phyloP scores from a whole-genome alignment of 2,888 invertebrate species.

The Zaprionus lineosus region DNA sequence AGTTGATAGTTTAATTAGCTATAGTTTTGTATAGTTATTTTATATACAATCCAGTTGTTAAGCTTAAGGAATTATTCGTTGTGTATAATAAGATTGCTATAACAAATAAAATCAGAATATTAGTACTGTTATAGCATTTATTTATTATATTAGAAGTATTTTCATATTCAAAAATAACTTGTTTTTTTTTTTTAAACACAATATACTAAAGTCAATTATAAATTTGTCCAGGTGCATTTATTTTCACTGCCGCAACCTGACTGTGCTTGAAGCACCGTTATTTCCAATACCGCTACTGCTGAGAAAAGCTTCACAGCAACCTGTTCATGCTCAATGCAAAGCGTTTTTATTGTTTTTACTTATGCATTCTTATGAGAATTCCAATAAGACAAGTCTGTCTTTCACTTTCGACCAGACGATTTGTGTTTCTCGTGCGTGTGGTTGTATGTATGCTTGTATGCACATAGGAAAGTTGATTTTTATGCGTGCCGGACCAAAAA shows the following conservation, averaged over 20 bases:
- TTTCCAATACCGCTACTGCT: slow-evolving; percentile 27
- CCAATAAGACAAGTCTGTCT: slow-evolving; percentile 61
- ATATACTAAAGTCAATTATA: too few relatives aligned
- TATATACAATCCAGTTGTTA: too few relatives aligned
- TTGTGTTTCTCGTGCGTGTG: slow-evolving; percentile 3
- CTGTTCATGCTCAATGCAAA: slow-evolving; percentile 36
- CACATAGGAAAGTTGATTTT: slow-evolving; percentile 52
- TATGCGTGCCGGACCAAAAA: slow-evolving; percentile 44
- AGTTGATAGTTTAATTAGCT: too few relatives aligned
- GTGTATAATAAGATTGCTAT: too few relatives aligned
- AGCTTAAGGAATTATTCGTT: too few relatives aligned
- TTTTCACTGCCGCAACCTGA: slow-evolving; percentile 15
- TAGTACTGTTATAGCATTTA: too few relatives aligned
- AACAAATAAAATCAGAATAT: too few relatives aligned
- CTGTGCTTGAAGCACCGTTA: slow-evolving; percentile 40
- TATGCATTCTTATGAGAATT: slow-evolving; percentile 75
- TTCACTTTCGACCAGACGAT: slow-evolving; percentile 63
- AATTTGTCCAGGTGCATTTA: too few relatives aligned
- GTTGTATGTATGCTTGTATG: slow-evolving; percentile 1
- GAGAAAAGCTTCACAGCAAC: slow-evolving; percentile 40
- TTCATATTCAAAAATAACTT: too few relatives aligned
- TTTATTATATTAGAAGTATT: too few relatives aligned
- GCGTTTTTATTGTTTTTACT: slow-evolving; percentile 31
- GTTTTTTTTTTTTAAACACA: too few relatives aligned
- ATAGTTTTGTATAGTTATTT: too few relatives aligned